Base-by-base conservation (phyloP, 2,888 invertebrate genomes). In the Ormyrus labotus region DNA sequence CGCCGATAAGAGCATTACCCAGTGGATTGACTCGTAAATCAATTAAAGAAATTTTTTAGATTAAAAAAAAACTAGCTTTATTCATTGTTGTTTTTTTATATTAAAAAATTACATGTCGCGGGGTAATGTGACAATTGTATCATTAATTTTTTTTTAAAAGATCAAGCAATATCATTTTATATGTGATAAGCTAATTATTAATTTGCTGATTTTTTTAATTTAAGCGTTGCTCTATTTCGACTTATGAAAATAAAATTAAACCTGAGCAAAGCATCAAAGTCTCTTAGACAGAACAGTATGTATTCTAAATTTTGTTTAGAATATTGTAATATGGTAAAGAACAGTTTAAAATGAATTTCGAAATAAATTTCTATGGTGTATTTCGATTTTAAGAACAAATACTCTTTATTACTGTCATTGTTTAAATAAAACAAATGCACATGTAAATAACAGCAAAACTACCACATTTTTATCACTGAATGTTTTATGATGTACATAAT, bases 401-500 rank as follows among this genome's bases (percentile, higher is more conserved):
- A 55, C 34, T 34, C 34, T 61, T 11, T 67, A 64, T 51, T 70
- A 45, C 67, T 73, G 78, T 69, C 68, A 74, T 61, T 69, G 64
- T 78, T 78, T 74, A 10, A 74, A 70, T 53, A 9, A 74, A 82
- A 74, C 53, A 77, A 82, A 72, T 10, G 50, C n/a, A 71, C 53
- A 47, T 82, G 78, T 80, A 82, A 61, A 82, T 80, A 82, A 67
- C 58, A 73, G 73, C 51, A 72, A 77, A 76, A 45, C 64, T 77
- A 69, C 60, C 55, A 73, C 73, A 69, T 75, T 78, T 80, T 80
- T 74, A 80, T 53, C 51, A 63, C 58, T 73, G 64, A 82, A 78
- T 74, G 63, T 76, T 74, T 77, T 74, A 83, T 63, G 64, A 74
- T 83, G 83, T 83, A 83, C 60, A 83, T 82, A 82, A 82, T 81